Evolutionary conservation across 2,888 invertebrate genomes (phyloP), one percentile per base, ranked within the genome.

Genomic region (Platycnemis pennipes): DNA sequence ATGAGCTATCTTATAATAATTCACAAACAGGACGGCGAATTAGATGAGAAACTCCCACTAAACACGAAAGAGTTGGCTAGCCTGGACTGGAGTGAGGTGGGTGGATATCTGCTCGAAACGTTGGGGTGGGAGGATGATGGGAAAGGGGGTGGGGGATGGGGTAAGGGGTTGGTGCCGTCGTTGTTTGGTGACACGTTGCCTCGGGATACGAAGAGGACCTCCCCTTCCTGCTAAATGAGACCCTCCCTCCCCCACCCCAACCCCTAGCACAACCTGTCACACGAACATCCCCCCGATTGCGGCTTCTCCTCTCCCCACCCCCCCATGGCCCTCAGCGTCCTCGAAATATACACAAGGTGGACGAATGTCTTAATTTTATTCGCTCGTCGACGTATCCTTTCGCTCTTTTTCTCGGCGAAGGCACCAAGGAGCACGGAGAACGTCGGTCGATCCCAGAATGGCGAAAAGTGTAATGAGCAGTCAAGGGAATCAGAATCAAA

Each of bases 171-270:
- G 26, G 77, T 1, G 77, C 77, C 77, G 2, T 77, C 77, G 77
- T 77, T 77, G 77, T 77, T 77, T 77, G 77, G 77, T 77, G 77
- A 77, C 77, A 77, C 37, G 77, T 77, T 77, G 77, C 77, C 77
- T 77, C 77, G 77, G 77, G 77, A 77, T 5, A 77, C 77, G 77
- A 77, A n/a, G 77, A 7, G 2, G 8, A 1, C 37, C 37, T 37
- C 11, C 37, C 77, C 37, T 8, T 37, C n/a, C 77, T 13, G 77
- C 26, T 77, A 77, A 77, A 77, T 77, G 37, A 77, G 77, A 11
- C 8, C 13, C 37, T 2, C 31, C 69, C 37, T 7, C 77, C 77
- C 77, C 77, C 69, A 5, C 31, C 37, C 11, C 77, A 11, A 2
- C 63, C 63, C 26, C 63, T 63, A 8, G 19, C 8, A 63, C 19